Percentiles rank a stretch among this genome's conserved stretches.
phyloP scores from a whole-genome alignment of 1,140 invertebrate genomes.

The Rhopalosiphum maidis region DNA sequence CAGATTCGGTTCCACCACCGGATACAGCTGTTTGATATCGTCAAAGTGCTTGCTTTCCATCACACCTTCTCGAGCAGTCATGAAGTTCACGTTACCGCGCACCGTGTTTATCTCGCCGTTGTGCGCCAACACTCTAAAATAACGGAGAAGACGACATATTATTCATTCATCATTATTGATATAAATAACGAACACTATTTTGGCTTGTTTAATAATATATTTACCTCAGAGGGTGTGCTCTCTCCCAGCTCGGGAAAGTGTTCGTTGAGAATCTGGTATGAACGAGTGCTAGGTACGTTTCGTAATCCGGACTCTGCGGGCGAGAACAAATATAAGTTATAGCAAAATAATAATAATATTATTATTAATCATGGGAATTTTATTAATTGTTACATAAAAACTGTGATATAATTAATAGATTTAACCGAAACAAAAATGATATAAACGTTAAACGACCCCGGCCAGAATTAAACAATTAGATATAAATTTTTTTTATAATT shows the following conservation, averaged over 20 bases:
- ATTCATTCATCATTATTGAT: background rate
- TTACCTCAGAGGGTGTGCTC: conserved; percentile 96
- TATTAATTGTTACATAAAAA: background rate
- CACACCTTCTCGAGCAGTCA: conserved; percentile 97
- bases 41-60: conserved; percentile 90
- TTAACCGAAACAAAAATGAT: background rate
- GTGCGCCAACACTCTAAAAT: conserved; percentile 86
- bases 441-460: too few relatives aligned
- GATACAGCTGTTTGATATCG: conserved; percentile 88
- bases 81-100: conserved; percentile 96
- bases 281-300: conserved; percentile 93
- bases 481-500: background rate
- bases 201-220: background rate
- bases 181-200: too few relatives aligned
- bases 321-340: background rate
- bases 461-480: too few relatives aligned
- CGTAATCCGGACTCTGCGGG: conserved; percentile 76
- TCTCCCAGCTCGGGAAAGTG: conserved; percentile 98
- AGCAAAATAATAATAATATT: background rate
- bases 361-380: too few relatives aligned
- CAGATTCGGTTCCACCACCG: conserved; percentile 96
- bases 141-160: background rate
- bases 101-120: conserved; percentile 99
- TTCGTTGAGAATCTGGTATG: conserved; percentile 98
- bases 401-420: background rate